Evolutionary conservation across 2,888 invertebrate genomes (phyloP), one percentile per base, ranked within the genome.

Genomic region (Anthophora plumipes): DNA sequence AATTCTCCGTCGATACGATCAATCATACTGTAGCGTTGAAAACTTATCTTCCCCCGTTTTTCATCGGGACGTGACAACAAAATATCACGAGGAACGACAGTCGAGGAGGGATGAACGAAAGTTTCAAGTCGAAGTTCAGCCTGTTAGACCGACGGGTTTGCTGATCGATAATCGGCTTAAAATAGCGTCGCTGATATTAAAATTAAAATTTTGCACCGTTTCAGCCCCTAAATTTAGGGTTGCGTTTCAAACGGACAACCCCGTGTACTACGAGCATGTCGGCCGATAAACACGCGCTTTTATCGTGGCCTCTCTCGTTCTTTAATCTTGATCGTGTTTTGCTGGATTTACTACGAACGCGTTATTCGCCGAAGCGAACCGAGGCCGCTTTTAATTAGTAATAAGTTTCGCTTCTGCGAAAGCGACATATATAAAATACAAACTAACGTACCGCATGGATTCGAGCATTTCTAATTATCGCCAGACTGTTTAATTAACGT

Each of bases 151-250:
- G 41, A 14, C 59, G 12, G 57, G 22, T n/a, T n/a, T n/a, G n/a
- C 6, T 50, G 68, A 69, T 78, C 78, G 77, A 78, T 78, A 69
- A 69, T 64, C 50, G 52, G 69, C 78, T 69, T 69, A 78, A 78
- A 78, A 78, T 78, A 78, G 78, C 69, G 39, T 25, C 59, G n/a
- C 46, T 59, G 78, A 77, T 78, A 78, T 78, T 78, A 78, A 77
- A 78, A 77, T 78, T 77, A 77, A 69, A 69, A 78, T 78, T n/a
- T 69, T 64, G 52, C 78, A 64, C 77, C 46, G 69, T n/a, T 31
- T 46, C 59, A 20, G 31, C 37, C 59, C 64, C 78, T 78, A 78
- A 78, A 78, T 76, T 76, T 78, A 76, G 78, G 68, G 25, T 78
- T 69, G 63, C 77, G 77, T 78, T 77, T 57, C 22, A 48, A 54